phyloP scores from a whole-genome alignment of 1,140 invertebrate genomes.

The Ips nitidus region DNA sequence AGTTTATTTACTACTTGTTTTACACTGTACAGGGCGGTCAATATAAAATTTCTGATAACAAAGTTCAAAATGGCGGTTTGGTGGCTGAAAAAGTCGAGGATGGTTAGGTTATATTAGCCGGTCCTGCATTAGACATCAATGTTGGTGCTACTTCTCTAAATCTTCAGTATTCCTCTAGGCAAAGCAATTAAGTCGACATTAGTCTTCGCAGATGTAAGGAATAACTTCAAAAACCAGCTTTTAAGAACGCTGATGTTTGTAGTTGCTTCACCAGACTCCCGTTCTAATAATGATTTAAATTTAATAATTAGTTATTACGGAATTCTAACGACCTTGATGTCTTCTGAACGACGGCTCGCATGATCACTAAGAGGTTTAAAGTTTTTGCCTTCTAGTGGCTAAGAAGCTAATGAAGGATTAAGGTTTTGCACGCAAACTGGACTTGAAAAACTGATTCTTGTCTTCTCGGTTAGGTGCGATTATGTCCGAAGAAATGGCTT shows the following conservation, averaged over 20 bases:
- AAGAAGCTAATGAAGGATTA: constrained; percentile 25
- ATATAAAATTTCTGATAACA: too few relatives aligned
- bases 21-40: too few relatives aligned
- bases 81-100: too few relatives aligned
- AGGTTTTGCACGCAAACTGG: constrained; percentile 17
- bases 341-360: constrained; percentile 26
- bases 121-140: not conserved
- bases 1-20: too few relatives aligned
- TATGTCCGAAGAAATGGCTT: too few relatives aligned
- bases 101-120: not conserved
- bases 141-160: constrained; percentile 7
- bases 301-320: constrained; percentile 27
- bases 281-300: constrained; percentile 18
- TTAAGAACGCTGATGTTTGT: constrained; percentile 1
- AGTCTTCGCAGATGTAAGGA: constrained; percentile 28
- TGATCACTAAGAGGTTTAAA: constrained; percentile 14
- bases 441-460: not conserved
- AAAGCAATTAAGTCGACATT: constrained; percentile 28
- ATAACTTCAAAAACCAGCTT: constrained; percentile 10
- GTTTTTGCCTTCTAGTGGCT: constrained; percentile 2
- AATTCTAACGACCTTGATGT: constrained; percentile 28
- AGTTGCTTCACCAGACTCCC: constrained; percentile 6
- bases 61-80: too few relatives aligned
- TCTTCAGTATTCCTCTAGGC: constrained; percentile 11
- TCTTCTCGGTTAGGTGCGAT: constrained; percentile 1